Conservation (phyloP, 2,888 invertebrate species). For the Tineola bisselliella region DNA sequence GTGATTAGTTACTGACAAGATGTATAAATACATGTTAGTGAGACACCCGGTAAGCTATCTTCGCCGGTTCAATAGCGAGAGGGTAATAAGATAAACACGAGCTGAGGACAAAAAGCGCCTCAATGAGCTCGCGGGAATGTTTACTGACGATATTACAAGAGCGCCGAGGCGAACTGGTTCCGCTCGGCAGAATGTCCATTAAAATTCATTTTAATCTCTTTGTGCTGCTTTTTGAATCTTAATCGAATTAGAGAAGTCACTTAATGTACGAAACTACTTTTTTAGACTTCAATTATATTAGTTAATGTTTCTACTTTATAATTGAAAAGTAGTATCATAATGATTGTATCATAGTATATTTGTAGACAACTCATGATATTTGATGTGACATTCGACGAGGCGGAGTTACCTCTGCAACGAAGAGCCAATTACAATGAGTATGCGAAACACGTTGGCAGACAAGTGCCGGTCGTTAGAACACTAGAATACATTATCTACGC, state of each 20-base stretch:
- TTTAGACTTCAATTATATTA: too few species aligned
- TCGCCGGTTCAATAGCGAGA: constrained; percentile 35
- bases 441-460: constrained; percentile 21
- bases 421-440: constrained; percentile 31
- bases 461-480: constrained; percentile 14
- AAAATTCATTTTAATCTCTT: constrained; percentile 39
- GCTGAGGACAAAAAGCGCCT: constrained; percentile 43
- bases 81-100: constrained; percentile 47
- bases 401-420: constrained; percentile 12
- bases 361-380: not conserved
- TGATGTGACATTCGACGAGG: not conserved
- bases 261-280: too few species aligned
- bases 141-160: constrained; percentile 42
- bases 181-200: constrained; percentile 33
- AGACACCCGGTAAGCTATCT: constrained; percentile 17
- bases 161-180: constrained; percentile 34
- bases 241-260: constrained; percentile 35
- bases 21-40: constrained; percentile 5
- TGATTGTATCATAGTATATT: too few species aligned
- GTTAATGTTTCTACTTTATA: too few species aligned
- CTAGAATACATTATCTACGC: constrained; percentile 3
- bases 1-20: not conserved
- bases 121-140: constrained; percentile 48
- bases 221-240: constrained; percentile 32
- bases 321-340: too few species aligned